Evolutionary conservation across 1,140 invertebrate species (phyloP).

Genomic region (Heterodera carotae): DNA sequence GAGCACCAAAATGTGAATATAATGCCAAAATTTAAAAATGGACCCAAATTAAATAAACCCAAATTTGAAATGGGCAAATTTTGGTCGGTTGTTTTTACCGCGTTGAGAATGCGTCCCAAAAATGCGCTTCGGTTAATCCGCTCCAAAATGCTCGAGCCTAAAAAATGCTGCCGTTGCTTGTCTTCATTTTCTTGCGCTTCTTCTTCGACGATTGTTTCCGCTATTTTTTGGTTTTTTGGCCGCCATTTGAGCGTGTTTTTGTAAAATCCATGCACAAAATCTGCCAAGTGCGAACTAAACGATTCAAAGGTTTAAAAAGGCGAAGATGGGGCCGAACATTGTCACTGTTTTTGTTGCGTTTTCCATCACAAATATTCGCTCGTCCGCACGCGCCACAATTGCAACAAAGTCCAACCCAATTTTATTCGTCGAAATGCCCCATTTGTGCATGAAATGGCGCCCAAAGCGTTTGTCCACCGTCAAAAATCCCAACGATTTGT

Average conservation of each 20-base stretch:
- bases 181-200: background rate
- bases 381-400: constrained; percentile 8
- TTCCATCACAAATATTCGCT: constrained; percentile 12
- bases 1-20: too few species aligned
- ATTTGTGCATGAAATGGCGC: constrained; percentile 21
- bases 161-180: background rate
- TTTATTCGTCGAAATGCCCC: background rate
- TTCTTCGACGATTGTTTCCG: background rate
- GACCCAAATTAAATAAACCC: too few species aligned
- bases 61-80: background rate
- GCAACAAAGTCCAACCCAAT: background rate
- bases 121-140: constrained; percentile 10
- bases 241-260: constrained; percentile 14
- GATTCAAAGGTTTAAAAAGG: background rate
- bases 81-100: background rate
- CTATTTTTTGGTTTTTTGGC: constrained; percentile 14
- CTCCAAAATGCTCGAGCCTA: background rate
- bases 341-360: background rate
- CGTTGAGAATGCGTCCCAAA: constrained; percentile 9
- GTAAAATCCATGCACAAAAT: constrained; percentile 15
- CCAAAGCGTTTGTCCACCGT: constrained; percentile 18
- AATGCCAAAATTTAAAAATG: too few species aligned
- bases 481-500: constrained; percentile 20
- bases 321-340: background rate
- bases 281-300: background rate